Conservation (phyloP, 2,888 invertebrate genomes). For the Geophilus truncorum region DNA sequence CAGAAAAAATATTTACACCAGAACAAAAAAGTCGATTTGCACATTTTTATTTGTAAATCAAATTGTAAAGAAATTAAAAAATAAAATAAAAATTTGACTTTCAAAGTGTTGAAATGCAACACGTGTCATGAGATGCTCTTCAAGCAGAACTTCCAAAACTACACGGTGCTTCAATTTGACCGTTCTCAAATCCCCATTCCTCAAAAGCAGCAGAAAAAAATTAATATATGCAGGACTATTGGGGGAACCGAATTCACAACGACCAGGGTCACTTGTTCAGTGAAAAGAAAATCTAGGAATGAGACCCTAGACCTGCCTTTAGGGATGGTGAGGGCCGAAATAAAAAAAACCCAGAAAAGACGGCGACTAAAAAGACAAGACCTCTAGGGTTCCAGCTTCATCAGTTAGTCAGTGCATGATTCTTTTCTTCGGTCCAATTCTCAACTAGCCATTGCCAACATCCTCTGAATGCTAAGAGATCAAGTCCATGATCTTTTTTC, state of each 20-base stretch:
- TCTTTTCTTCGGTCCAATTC: neutral
- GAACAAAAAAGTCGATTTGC: neutral
- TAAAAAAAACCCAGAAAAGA: neutral
- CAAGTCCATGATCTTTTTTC: neutral
- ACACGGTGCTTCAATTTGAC: neutral
- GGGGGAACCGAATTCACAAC: neutral
- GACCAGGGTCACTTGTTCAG: neutral
- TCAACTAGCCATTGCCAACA: neutral
- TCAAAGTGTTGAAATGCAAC: neutral
- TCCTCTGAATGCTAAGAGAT: slow-evolving; percentile 1
- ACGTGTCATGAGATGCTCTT: neutral
- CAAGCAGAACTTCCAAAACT: neutral
- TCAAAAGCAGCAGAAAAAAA: too few relatives aligned
- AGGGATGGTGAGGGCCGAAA: neutral
- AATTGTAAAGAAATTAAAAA: too few relatives aligned
- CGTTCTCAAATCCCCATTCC: too few relatives aligned
- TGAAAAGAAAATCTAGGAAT: neutral
- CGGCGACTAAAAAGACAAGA: neutral
- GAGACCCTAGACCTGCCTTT: neutral
- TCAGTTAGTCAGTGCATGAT: slow-evolving; percentile 11
- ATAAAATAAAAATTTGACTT: too few relatives aligned
- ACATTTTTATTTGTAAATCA: too few relatives aligned
- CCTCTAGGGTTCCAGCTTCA: slow-evolving; percentile 2
- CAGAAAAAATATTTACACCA: neutral
- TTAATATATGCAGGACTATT: neutral